Conservation (phyloP, 2,797 vertebrate species). For the Esox masquinongy region DNA sequence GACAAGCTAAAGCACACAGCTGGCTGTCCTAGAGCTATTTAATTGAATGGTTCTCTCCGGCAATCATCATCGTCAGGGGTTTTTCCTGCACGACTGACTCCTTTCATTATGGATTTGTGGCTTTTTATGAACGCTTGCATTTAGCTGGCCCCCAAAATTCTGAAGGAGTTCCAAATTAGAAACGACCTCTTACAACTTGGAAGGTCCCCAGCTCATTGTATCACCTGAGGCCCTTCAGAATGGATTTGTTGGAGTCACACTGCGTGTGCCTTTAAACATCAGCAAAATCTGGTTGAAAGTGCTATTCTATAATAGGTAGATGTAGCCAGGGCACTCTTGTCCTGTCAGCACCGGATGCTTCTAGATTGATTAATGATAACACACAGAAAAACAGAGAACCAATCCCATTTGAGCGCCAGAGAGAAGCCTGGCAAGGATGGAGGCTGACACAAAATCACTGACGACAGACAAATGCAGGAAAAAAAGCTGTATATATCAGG, state of each 20-base stretch:
- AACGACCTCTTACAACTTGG: neutral
- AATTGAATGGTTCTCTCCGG: slow-evolving; percentile 5
- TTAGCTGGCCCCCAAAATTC: neutral
- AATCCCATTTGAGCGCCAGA: too few relatives aligned
- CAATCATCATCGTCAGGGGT: slow-evolving; percentile 5
- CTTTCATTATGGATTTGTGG: neutral
- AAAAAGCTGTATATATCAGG: too few relatives aligned
- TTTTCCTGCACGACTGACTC: neutral
- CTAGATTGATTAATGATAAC: neutral
- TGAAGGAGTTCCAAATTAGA: neutral
- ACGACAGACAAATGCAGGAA: too few relatives aligned
- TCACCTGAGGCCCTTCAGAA: too few relatives aligned
- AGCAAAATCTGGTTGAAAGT: neutral
- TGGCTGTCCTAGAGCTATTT: neutral
- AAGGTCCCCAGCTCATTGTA: neutral
- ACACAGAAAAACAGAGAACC: neutral
- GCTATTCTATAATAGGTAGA: neutral
- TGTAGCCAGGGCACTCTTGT: neutral
- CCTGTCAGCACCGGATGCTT: neutral
- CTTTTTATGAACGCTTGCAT: neutral
- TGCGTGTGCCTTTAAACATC: neutral
- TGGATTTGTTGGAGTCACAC: neutral
- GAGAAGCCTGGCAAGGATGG: too few relatives aligned
- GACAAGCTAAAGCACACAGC: neutral
- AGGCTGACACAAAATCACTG: too few relatives aligned